phyloP scores from a whole-genome alignment of 2,113 vertebrate genomes.

The Psettodes erumei region DNA sequence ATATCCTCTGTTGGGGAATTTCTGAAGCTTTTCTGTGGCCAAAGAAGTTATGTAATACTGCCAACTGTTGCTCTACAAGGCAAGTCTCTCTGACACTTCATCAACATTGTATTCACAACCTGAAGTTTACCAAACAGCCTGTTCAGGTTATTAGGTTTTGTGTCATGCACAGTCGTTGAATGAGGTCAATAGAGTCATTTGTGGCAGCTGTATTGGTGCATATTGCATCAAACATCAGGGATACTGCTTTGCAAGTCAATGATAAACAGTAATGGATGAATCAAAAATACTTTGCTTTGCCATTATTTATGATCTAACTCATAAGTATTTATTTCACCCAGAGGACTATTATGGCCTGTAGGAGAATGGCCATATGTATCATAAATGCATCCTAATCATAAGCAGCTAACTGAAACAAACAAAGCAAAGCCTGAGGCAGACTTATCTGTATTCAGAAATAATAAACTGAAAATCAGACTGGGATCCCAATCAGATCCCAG shows the following conservation, averaged over 20 bases:
- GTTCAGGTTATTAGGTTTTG: background rate
- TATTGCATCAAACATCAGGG: background rate
- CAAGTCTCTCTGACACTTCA: background rate
- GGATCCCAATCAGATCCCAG: background rate
- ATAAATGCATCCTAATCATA: background rate
- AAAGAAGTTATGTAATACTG: background rate
- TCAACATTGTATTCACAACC: background rate
- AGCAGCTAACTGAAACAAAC: background rate
- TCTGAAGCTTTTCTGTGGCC: slow-evolving; percentile 7
- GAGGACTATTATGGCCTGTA: background rate
- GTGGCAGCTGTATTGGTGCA: background rate
- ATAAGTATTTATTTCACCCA: background rate
- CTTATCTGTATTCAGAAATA: background rate
- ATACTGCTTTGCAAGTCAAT: background rate
- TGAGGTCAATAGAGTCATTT: background rate
- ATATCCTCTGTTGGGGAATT: background rate
- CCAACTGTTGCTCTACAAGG: background rate
- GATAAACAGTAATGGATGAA: background rate
- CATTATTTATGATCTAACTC: slow-evolving; percentile 1
- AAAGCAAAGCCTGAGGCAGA: background rate
- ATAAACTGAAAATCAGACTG: background rate
- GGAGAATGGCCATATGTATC: background rate
- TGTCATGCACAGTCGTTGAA: background rate
- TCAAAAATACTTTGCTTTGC: background rate
- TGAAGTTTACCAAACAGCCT: background rate